Percentiles rank a stretch among this genome's conserved stretches.
phyloP scores from a whole-genome alignment of 2,113 vertebrate genomes.

The Xyrauchen texanus region DNA sequence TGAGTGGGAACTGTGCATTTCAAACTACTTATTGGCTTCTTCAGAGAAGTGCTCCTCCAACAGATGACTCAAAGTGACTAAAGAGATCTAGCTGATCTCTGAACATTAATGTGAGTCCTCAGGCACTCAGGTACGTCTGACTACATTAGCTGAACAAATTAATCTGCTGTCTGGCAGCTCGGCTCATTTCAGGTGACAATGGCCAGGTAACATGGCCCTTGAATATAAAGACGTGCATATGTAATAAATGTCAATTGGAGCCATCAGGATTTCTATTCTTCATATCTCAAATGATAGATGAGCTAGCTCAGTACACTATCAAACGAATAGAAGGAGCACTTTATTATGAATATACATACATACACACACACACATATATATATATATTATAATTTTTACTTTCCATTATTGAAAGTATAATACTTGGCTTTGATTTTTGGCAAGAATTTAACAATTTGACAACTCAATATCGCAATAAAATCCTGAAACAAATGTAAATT shows the following conservation, averaged over 20 bases:
- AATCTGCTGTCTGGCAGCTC: conserved; percentile 9
- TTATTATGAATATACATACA: neutral
- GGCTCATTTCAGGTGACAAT: neutral
- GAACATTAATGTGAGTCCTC: neutral
- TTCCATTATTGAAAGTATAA: neutral
- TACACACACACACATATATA: neutral
- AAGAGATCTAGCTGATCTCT: conserved; percentile 28
- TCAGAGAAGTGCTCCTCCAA: conserved; percentile 33
- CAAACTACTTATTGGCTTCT: neutral
- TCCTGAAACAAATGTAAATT: no score
- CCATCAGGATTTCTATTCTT: neutral
- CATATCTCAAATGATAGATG: neutral
- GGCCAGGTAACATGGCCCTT: neutral
- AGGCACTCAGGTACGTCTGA: conserved; percentile 2
- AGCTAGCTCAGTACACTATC: neutral
- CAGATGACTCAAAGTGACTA: conserved; percentile 38
- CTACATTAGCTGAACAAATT: conserved; percentile 27
- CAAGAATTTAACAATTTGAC: neutral
- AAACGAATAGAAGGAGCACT: neutral
- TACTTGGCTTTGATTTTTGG: neutral
- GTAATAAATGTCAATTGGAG: neutral
- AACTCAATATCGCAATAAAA: no score
- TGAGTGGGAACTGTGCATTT: neutral
- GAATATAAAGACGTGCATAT: conserved; percentile 11
- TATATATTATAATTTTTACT: no score